Percentiles rank a stretch among this genome's conserved stretches.
phyloP scores from a whole-genome alignment of 2,797 vertebrate genomes.

The Hephaestus fuliginosus region DNA sequence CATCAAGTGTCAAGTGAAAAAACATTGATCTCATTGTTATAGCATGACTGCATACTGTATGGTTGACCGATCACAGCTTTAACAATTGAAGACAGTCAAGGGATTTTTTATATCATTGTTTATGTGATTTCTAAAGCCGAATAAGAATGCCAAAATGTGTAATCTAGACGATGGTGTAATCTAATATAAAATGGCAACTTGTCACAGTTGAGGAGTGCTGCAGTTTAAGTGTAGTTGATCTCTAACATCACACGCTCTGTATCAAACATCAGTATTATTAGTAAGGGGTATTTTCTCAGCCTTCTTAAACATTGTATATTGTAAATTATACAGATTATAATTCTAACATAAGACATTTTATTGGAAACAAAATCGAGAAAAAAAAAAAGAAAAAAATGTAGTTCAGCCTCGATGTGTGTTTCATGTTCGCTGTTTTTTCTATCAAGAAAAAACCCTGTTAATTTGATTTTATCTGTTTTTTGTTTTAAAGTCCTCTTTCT shows the following conservation, averaged over 20 bases:
- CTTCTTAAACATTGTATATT: slow-evolving; percentile 98
- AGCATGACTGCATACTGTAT: slow-evolving; percentile 1
- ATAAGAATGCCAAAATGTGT: slow-evolving; percentile 84
- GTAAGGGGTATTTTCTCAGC: slow-evolving; percentile 95
- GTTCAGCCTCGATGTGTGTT: slow-evolving; percentile 94
- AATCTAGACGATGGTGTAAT: slow-evolving; percentile 90
- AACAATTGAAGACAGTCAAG: slow-evolving; percentile 45
- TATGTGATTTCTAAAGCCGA: slow-evolving; percentile 65
- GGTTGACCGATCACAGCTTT: slow-evolving; percentile 61
- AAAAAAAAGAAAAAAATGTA: slow-evolving; percentile 89
- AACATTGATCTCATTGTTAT: slow-evolving; percentile 29
- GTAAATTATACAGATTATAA: slow-evolving; percentile 99
- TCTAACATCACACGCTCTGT: slow-evolving; percentile 90
- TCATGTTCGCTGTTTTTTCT: slow-evolving; percentile 94
- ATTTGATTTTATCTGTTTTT: slow-evolving; percentile 54
- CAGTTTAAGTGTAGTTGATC: slow-evolving; percentile 90
- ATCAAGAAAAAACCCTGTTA: slow-evolving; percentile 44
- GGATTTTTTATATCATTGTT: slow-evolving; percentile 38
- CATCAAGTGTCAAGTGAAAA: slow-evolving; percentile 42
- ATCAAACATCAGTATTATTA: slow-evolving; percentile 97
- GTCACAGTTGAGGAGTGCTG: slow-evolving; percentile 88
- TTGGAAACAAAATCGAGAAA: slow-evolving; percentile 86
- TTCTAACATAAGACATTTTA: slow-evolving; percentile 94
- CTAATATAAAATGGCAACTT: slow-evolving; percentile 91
- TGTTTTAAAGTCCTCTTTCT: slow-evolving; percentile 50